These are phyloP conservation scores for Nephrotoma appendiculata DNA, from an alignment of 2,888 invertebrate species.

Conservation along the genomic window DNA sequence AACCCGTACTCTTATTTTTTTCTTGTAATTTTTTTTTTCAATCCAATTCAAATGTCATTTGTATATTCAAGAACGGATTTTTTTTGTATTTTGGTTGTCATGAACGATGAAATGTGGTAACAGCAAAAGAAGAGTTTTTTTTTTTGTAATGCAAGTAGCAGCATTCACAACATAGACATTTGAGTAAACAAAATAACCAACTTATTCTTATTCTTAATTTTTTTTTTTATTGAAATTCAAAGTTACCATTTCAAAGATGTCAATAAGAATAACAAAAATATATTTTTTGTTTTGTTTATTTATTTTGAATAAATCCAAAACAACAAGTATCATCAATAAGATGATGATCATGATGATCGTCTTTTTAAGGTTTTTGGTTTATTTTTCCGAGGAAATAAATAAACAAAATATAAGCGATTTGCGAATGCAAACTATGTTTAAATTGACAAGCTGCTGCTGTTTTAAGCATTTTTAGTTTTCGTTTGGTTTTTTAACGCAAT, in stretches of 20 bases:
- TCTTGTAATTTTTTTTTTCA: not conserved
- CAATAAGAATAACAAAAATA: not conserved
- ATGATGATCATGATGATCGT: not conserved
- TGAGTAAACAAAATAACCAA: not conserved
- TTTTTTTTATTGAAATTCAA: not conserved
- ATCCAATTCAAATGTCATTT: slow-evolving; percentile 4
- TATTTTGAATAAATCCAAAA: not conserved
- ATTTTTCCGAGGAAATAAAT: not conserved
- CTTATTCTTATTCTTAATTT: not conserved
- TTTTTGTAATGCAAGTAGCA: not conserved
- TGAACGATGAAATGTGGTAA: not conserved
- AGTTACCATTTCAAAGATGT: not conserved
- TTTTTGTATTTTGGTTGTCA: not conserved
- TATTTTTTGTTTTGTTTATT: not conserved
- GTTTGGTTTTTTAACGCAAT: not conserved
- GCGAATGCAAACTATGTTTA: not conserved
- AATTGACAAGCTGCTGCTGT: not conserved
- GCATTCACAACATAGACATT: not conserved
- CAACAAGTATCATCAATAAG: not conserved
- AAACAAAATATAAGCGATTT: not conserved
- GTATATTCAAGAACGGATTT: not conserved
- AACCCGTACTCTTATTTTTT: not conserved
- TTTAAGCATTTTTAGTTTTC: not conserved
- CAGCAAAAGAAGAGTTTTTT: not conserved
- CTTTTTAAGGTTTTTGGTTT: not conserved